A percentile compares a stretch with the other conserved stretches of the same genome.
Conservation (phyloP, 37 sponge, comb jelly and placozoan genomes). For the Beroe ovata region DNA sequence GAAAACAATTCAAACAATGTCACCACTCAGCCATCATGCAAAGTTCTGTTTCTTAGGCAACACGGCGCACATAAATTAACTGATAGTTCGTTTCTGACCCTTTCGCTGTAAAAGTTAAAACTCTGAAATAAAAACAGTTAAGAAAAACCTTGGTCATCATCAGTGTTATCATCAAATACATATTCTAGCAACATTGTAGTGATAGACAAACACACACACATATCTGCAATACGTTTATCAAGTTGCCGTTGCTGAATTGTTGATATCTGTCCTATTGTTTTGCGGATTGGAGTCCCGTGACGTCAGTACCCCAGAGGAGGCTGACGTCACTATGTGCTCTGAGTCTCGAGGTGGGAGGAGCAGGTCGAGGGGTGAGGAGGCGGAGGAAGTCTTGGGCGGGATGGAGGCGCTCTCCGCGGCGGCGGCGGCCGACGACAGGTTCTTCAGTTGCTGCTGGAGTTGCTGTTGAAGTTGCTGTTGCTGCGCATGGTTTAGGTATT, state of each 20-base stretch:
- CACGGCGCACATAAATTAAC: not conserved
- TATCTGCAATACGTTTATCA: too few relatives aligned
- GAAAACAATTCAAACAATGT: not conserved
- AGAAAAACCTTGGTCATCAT: constrained; percentile 33
- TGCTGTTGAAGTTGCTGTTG: constrained; percentile 66
- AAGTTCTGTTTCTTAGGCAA: not conserved
- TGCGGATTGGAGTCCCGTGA: constrained; percentile 10
- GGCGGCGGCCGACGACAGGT: not conserved
- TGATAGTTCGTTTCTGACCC: not conserved
- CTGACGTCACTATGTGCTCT: too few relatives aligned
- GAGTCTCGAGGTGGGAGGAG: constrained; percentile 1
- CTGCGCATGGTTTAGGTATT: not conserved
- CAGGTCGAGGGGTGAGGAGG: constrained; percentile 42
- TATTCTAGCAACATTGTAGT: too few relatives aligned
- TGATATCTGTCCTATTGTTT: constrained; percentile 45
- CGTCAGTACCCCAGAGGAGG: not conserved
- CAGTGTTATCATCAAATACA: not conserved
- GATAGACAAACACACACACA: too few relatives aligned
- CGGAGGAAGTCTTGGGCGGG: constrained; percentile 2
- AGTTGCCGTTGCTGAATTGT: constrained; percentile 22
- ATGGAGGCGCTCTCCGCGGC: not conserved
- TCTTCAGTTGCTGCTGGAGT: constrained; percentile 30
- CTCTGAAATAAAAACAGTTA: constrained; percentile 69
- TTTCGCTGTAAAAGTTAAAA: constrained; percentile 59
- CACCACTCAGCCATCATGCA: not conserved